Conservation (phyloP, 2,888 invertebrate genomes). For the Heliothis peltigera region DNA sequence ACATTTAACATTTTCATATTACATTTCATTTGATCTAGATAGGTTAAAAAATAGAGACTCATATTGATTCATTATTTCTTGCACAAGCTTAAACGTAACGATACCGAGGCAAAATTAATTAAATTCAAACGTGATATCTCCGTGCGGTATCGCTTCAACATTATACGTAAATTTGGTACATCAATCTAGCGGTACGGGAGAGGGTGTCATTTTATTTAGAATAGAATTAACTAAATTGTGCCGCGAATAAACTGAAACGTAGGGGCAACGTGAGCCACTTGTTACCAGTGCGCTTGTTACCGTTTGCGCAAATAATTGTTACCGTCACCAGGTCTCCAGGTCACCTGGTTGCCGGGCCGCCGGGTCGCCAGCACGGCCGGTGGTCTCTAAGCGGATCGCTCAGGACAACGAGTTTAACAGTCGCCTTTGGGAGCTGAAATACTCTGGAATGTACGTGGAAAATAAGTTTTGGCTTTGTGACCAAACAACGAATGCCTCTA, state of each 20-base stretch:
- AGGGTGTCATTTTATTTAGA: neutral
- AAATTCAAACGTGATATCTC: neutral
- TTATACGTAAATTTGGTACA: neutral
- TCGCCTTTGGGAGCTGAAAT: slow-evolving; percentile 10
- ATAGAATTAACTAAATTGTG: neutral
- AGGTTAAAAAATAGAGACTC: too few relatives aligned
- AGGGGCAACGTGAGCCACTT: slow-evolving; percentile 10
- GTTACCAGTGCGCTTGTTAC: slow-evolving; percentile 20
- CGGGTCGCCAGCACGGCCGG: neutral
- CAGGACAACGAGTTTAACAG: slow-evolving; percentile 27
- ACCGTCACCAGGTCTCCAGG: neutral
- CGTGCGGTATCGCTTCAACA: slow-evolving; percentile 1
- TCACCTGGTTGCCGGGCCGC: neutral
- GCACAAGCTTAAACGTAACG: neutral
- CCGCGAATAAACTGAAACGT: slow-evolving; percentile 5
- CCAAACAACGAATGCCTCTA: slow-evolving; percentile 33
- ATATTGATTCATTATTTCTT: too few relatives aligned
- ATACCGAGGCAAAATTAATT: neutral
- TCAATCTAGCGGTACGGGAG: neutral
- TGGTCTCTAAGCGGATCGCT: slow-evolving; percentile 25
- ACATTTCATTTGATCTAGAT: too few relatives aligned
- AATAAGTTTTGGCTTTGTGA: slow-evolving; percentile 32
- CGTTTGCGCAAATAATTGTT: neutral
- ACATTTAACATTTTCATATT: too few relatives aligned
- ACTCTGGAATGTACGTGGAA: slow-evolving; percentile 24